These are phyloP conservation scores for Leptinotarsa rubiginosa DNA, from an alignment of 2,888 invertebrate species.

Conservation along the genomic window DNA sequence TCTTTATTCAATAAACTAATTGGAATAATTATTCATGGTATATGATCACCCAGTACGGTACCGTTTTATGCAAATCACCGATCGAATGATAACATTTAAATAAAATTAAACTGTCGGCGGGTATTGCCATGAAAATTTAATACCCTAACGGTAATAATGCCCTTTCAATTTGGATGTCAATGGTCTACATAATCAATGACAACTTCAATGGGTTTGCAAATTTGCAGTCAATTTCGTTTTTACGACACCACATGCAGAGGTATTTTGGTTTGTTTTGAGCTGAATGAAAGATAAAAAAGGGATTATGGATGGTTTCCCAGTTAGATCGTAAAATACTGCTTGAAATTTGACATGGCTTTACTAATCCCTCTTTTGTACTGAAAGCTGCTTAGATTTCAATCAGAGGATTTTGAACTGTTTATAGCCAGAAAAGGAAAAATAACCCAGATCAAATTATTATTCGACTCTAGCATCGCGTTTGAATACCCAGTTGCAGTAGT, in stretches of 20 bases:
- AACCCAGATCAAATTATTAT: no score
- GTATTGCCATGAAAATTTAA: constrained; percentile 18
- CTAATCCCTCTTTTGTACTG: constrained; percentile 14
- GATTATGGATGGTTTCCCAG: not conserved
- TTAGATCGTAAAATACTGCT: constrained; percentile 1
- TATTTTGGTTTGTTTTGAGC: constrained; percentile 23
- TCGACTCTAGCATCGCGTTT: no score
- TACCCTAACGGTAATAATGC: constrained; percentile 24
- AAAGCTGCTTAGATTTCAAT: not conserved
- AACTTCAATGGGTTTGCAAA: constrained; percentile 13
- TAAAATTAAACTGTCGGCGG: constrained; percentile 25
- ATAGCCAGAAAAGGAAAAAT: not conserved
- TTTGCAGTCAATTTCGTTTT: constrained; percentile 22
- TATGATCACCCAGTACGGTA: constrained; percentile 37
- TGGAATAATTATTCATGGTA: constrained; percentile 36
- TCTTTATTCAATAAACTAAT: constrained; percentile 33
- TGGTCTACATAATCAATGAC: constrained; percentile 10
- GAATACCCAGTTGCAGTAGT: no score
- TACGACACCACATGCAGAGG: constrained; percentile 19
- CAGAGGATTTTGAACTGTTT: not conserved
- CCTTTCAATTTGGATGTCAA: constrained; percentile 15
- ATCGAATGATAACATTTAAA: constrained; percentile 27
- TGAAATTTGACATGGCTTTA: not conserved
- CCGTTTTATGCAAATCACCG: constrained; percentile 44
- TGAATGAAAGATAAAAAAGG: constrained; percentile 8